A percentile compares a stretch with the other conserved stretches of the same genome.
Evolutionary conservation across 2,113 vertebrate genomes (phyloP).

Genomic region (Solenodon paradoxus): DNA sequence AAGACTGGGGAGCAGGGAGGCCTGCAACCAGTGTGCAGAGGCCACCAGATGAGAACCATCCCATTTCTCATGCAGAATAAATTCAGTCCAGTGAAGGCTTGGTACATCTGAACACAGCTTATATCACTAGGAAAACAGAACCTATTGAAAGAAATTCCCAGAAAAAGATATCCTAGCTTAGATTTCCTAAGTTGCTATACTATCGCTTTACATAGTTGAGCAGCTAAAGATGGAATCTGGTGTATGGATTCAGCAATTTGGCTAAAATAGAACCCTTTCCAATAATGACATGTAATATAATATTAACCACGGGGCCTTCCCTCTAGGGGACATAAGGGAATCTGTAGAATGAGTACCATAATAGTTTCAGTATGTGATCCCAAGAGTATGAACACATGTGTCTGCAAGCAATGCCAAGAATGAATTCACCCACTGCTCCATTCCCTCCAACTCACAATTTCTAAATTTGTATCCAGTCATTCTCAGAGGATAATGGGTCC

Average conservation of each 20-base stretch:
- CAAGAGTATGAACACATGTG: not conserved
- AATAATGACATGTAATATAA: constrained; percentile 11
- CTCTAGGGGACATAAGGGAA: not conserved
- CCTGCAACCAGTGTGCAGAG: not conserved
- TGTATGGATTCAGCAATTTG: not conserved
- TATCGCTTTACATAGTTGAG: not conserved
- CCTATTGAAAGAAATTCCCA: constrained; percentile 4
- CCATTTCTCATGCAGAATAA: not conserved
- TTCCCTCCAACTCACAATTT: not conserved
- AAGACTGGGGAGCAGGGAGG: not conserved
- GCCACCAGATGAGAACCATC: not conserved
- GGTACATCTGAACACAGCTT: not conserved
- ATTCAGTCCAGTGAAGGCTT: not conserved
- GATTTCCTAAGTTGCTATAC: not conserved
- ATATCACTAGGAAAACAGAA: not conserved
- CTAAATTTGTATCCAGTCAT: not conserved
- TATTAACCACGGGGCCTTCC: not conserved
- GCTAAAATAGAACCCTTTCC: constrained; percentile 5
- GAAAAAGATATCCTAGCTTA: constrained; percentile 20
- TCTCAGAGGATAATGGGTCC: not conserved
- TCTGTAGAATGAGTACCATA: not conserved
- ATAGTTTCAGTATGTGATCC: constrained; percentile 11
- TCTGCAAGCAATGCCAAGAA: not conserved
- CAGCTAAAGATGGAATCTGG: not conserved
- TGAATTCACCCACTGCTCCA: not conserved